These are phyloP conservation scores for Agonopterix subpropinquella DNA, from an alignment of 2,888 invertebrate species.

Conservation along the genomic window DNA sequence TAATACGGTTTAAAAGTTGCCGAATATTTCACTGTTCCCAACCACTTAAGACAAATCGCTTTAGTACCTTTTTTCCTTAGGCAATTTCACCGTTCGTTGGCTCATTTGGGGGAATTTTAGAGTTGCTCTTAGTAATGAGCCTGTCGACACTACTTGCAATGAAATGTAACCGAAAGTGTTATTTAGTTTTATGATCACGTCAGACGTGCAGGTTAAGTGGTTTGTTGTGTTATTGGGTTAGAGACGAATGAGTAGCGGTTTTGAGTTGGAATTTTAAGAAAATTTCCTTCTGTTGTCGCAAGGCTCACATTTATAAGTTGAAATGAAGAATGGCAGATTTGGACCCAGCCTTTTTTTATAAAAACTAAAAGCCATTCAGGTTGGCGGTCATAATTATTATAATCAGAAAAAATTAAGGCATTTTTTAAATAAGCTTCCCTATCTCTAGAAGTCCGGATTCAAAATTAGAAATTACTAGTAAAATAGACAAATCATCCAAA, in stretches of 20 bases:
- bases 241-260: neutral
- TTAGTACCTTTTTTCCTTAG: conserved; percentile 41
- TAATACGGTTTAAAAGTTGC: conserved; percentile 48
- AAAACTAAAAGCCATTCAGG: too few relatives aligned
- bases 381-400: too few relatives aligned
- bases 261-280: too few relatives aligned
- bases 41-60: conserved; percentile 66
- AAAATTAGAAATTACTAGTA: too few relatives aligned
- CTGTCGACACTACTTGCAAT: neutral
- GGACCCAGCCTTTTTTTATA: too few relatives aligned
- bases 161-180: neutral
- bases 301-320: too few relatives aligned
- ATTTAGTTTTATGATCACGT: neutral
- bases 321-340: too few relatives aligned
- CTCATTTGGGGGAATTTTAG: conserved; percentile 14
- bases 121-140: neutral
- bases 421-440: too few relatives aligned
- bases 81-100: conserved; percentile 58
- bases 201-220: neutral
- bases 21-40: conserved; percentile 63
- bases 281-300: too few relatives aligned
- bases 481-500: too few relatives aligned
- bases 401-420: too few relatives aligned
- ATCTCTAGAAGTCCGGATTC: too few relatives aligned
- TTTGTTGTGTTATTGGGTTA: neutral